A percentile compares a stretch with the other conserved stretches of the same genome.
Evolutionary conservation across 2,797 vertebrate species (phyloP).

Genomic region (Hoplostethus mediterraneus): DNA sequence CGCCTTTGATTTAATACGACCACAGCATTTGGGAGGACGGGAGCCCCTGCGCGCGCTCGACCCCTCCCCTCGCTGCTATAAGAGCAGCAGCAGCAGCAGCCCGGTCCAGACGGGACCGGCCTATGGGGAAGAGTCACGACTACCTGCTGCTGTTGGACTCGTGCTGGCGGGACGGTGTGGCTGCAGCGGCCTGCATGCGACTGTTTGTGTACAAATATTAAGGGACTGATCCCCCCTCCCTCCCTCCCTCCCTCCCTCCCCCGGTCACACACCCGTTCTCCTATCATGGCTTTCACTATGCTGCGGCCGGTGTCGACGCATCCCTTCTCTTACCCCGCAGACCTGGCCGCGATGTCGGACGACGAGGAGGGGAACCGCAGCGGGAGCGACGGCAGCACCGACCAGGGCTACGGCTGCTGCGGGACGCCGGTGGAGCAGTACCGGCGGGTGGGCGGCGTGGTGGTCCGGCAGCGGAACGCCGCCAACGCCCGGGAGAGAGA

Average conservation of each 20-base stretch:
- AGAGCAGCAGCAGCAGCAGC: conserved; percentile 46
- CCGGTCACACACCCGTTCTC: neutral
- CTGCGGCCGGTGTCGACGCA: conserved; percentile 88
- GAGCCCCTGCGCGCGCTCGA: conserved; percentile 23
- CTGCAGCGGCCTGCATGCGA: conserved; percentile 9
- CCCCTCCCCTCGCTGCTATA: conserved; percentile 58
- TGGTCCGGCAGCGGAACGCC: conserved; percentile 89
- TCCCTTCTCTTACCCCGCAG: conserved; percentile 83
- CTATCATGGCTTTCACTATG: conserved; percentile 88
- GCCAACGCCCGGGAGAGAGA: conserved; percentile 91
- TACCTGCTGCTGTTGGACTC: neutral
- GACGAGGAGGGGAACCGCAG: conserved; percentile 85
- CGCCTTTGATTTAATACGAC: conserved; percentile 22
- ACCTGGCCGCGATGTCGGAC: conserved; percentile 86
- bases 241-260: neutral
- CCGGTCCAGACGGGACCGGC: conserved; percentile 29
- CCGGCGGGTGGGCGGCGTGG: conserved; percentile 73
- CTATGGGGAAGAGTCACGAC: conserved; percentile 41
- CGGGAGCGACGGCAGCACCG: conserved; percentile 90
- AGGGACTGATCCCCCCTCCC: conserved; percentile 5
- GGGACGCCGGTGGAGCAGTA: conserved; percentile 70
- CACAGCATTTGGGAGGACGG: conserved; percentile 38
- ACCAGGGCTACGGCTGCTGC: conserved; percentile 88
- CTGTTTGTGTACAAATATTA: neutral
- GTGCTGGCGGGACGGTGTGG: conserved; percentile 7